A percentile compares a stretch with the other conserved stretches of the same genome.
phyloP scores from a whole-genome alignment of 2,888 invertebrate species.

The Thalpophila matura region DNA sequence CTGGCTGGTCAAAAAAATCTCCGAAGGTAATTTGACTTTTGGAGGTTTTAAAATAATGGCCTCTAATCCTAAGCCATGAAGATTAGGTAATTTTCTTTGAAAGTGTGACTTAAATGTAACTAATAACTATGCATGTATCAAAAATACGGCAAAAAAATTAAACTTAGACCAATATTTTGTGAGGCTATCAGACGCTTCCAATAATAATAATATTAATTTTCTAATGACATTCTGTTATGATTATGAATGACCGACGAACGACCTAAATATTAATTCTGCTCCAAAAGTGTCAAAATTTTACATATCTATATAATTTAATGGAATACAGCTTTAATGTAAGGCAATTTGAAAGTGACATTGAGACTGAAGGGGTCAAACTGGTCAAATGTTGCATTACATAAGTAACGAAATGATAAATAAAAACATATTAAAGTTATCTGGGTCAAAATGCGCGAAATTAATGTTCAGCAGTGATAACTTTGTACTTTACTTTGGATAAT shows the following conservation, averaged over 20 bases:
- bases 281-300: conserved; percentile 11
- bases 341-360: conserved; percentile 54
- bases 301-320: conserved; percentile 1
- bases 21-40: no score
- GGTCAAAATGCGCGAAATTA: conserved; percentile 30
- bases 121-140: no score
- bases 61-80: no score
- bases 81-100: no score
- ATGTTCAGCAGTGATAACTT: conserved; percentile 16
- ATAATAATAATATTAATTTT: not conserved
- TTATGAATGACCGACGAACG: not conserved
- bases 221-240: not conserved
- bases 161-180: not conserved
- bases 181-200: not conserved
- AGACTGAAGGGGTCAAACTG: conserved; percentile 43
- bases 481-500: not conserved
- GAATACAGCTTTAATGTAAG: conserved; percentile 10
- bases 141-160: not conserved
- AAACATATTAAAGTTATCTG: conserved; percentile 14
- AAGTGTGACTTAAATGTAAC: no score
- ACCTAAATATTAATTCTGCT: not conserved
- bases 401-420: conserved; percentile 21
- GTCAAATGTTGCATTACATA: conserved; percentile 49
- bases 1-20: no score
- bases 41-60: no score